Evolutionary conservation across 2,888 invertebrate genomes (phyloP), one percentile per base, ranked within the genome.

Genomic region (Athalia rosae): DNA sequence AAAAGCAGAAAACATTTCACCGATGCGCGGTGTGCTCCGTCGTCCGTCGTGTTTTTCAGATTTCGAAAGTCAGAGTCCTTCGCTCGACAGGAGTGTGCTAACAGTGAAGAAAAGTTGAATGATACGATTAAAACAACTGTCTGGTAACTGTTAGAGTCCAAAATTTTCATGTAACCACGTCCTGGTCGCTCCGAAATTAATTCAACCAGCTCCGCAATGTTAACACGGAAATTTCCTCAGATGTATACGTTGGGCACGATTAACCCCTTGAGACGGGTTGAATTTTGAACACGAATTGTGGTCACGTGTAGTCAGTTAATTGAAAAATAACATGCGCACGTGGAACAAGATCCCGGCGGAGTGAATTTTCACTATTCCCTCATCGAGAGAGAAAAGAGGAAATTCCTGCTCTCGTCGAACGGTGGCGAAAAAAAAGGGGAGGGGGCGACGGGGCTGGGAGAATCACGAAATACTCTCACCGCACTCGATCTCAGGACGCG

Each of bases 241-340:
- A 58, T 71, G 28, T 28, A 28, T 28, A 28, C 58, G 8, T 45
- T 58, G 58, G 56, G 45, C 45, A 71, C 50, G 11, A n/a, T 9
- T 58, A 43, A 5, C 43, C 71, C 13, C 28, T 45, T 28, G 13
- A 56, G 50, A 71, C 71, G 58, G 58, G 7, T 13, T 58, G 71
- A 58, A 56, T 71, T 48, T 71, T 71, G 71, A 71, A 58, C 56
- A 71, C 71, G 71, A 45, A 58, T 41, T 45, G 45, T 45, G 53
- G 41, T 28, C 53, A 67, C 67, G 67, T 50, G 53, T 67, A 28
- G 28, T 53, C 28, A 41, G 50, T 28, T 58, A 71, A 71, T 71
- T 56, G 58, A 71, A 71, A 58, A 58, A 71, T 58, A 71, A 71
- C 71, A 71, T 71, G 56, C 56, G 58, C 4, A 15, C 8, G 15